phyloP scores from a whole-genome alignment of 1,140 invertebrate species.

The Venustaconcha ellipsiformis region DNA sequence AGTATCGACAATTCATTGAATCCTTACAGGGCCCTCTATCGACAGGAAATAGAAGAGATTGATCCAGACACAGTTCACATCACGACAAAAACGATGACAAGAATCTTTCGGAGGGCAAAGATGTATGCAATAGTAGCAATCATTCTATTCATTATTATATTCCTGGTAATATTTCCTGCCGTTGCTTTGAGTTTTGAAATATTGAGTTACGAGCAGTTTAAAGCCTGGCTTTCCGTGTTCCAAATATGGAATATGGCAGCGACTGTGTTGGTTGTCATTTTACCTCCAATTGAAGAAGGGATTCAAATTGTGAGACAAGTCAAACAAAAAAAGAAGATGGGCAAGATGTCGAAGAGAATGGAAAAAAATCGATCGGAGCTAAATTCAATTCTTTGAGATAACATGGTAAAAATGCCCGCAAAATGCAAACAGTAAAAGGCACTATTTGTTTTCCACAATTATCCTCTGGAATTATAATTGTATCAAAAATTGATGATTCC shows the following conservation, averaged over 20 bases:
- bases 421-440: too few species aligned
- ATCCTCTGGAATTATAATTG: too few species aligned
- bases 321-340: constrained; percentile 18
- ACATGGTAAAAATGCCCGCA: too few species aligned
- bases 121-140: constrained; percentile 4
- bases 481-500: too few species aligned
- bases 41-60: constrained; percentile 16
- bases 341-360: too few species aligned
- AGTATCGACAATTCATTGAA: constrained; percentile 61
- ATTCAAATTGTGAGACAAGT: constrained; percentile 12
- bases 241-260: constrained; percentile 20
- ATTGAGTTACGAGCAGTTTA: constrained; percentile 23
- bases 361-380: too few species aligned
- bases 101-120: constrained; percentile 15
- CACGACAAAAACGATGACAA: constrained; percentile 13
- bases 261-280: constrained; percentile 14
- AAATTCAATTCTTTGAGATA: too few species aligned
- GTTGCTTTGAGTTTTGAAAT: constrained; percentile 17
- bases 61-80: constrained; percentile 14
- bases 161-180: constrained; percentile 22
- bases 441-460: too few species aligned
- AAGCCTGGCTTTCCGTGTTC: constrained; percentile 13
- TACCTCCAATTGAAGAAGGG: constrained; percentile 25
- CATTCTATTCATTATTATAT: constrained; percentile 6
- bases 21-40: constrained; percentile 55